Evolutionary conservation across 1,140 invertebrate genomes (phyloP), one percentile per base, ranked within the genome.

Genomic region (Pseudoatta argentina): DNA sequence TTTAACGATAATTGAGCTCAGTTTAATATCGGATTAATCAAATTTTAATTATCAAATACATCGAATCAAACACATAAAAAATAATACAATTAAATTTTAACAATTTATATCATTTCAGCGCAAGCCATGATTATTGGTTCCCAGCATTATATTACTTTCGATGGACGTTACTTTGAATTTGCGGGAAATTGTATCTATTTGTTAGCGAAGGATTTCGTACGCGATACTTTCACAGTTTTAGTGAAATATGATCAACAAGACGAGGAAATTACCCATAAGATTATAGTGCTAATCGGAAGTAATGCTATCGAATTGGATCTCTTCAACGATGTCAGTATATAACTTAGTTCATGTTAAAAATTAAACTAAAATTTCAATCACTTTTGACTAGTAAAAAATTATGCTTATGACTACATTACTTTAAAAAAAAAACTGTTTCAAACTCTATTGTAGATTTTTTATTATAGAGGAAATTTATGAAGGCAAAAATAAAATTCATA

Each of bases 91-190:
- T 34, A 30, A 30, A 30, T 30, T 10, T 27, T 39, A 53, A 69
- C 4, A 67, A 48, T 3, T 0, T 5, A 8, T 51, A 34, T 73
- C 89, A 72, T 96, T 96, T 64, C 87, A 97, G 97, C 96, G 53
- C 96, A 97, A 91, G 97, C 97, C 2, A 95, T 97, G 90, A 95
- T 98, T 14, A 96, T 97, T 67, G 97, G 97, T 3, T 94, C 96
- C 0, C 96, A 97, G 48, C 96, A 98, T 93, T 97, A 97, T 89
- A 96, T 97, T 57, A 98, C 98, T 2, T 98, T 98, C 91, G 98
- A 98, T 92, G 96, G 96, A 57, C 93, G 92, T 51, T 96, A 96
- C 87, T 97, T 96, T 88, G 96, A 97, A 69, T 97, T 97, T 89
- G 93, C 93, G n/a, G 97, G 97, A 8, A 93, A 94, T 10, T 97